phyloP scores from a whole-genome alignment of 2,888 invertebrate species.

The Apamea sordens region DNA sequence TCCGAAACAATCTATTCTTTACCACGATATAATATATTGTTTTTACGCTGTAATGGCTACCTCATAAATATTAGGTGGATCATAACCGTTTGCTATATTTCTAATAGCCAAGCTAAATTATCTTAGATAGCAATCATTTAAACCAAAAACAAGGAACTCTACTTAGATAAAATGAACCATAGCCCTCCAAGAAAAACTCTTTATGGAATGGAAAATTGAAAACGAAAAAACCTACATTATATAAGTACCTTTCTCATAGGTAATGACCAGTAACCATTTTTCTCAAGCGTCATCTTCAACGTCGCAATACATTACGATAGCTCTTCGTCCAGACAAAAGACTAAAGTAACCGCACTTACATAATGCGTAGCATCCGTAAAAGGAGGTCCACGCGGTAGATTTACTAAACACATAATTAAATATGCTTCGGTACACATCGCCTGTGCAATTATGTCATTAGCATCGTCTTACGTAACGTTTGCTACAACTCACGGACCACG shows the following conservation, averaged over 20 bases:
- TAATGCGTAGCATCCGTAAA: conserved; percentile 57
- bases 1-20: neutral
- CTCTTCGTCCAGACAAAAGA: conserved; percentile 30
- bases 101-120: neutral
- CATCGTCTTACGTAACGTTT: conserved; percentile 57
- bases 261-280: neutral
- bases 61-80: conserved; percentile 2
- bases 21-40: neutral
- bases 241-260: neutral
- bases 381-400: conserved; percentile 58
- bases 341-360: conserved; percentile 46
- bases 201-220: conserved; percentile 11
- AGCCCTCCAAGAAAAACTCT: neutral
- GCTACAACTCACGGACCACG: conserved; percentile 40
- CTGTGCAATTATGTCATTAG: conserved; percentile 66
- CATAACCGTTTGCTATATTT: conserved; percentile 4
- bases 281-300: conserved; percentile 7
- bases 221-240: neutral
- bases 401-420: conserved; percentile 65
- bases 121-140: conserved; percentile 5
- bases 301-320: conserved; percentile 40
- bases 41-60: neutral
- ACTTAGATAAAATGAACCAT: conserved; percentile 22
- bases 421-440: conserved; percentile 61
- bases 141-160: conserved; percentile 26